Evolutionary conservation across 2,888 invertebrate species (phyloP).

Genomic region (Zaprionus bogoriensis): DNA sequence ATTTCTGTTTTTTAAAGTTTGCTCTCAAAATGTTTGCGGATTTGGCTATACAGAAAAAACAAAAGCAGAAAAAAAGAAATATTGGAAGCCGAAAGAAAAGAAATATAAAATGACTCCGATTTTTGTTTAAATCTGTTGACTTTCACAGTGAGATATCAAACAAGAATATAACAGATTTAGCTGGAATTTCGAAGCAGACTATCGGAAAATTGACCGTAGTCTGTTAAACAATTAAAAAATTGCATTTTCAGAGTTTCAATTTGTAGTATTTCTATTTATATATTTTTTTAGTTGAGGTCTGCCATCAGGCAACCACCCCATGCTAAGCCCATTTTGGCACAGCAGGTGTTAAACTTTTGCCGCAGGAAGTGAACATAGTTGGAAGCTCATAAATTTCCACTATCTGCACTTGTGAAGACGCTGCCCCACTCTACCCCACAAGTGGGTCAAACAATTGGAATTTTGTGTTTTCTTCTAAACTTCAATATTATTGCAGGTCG

Average conservation of each 20-base stretch:
- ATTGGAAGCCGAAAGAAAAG: background rate
- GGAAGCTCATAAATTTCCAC: slow-evolving; percentile 13
- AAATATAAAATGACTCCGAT: background rate
- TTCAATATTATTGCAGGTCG: slow-evolving; percentile 19
- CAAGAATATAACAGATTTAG: background rate
- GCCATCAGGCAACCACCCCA: no score
- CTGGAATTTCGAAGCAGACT: background rate
- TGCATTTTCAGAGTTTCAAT: background rate
- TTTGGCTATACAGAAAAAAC: background rate
- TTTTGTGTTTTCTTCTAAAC: slow-evolving; percentile 7
- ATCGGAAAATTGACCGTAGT: no score
- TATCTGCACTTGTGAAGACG: slow-evolving; percentile 15
- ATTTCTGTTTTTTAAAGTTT: background rate
- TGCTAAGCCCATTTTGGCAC: background rate
- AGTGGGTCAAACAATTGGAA: slow-evolving; percentile 8
- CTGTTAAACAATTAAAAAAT: no score
- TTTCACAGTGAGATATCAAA: no score
- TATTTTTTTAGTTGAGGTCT: no score
- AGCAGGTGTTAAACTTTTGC: background rate
- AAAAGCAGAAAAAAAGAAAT: background rate
- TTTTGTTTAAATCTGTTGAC: background rate
- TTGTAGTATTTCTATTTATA: background rate
- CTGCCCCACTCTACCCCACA: background rate
- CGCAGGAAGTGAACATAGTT: slow-evolving; percentile 6
- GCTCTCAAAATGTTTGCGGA: no score